Percentiles rank a stretch among this genome's conserved stretches.
Evolutionary conservation across 2,888 invertebrate genomes (phyloP).

Genomic region (Glyphotaelius pellucidus): DNA sequence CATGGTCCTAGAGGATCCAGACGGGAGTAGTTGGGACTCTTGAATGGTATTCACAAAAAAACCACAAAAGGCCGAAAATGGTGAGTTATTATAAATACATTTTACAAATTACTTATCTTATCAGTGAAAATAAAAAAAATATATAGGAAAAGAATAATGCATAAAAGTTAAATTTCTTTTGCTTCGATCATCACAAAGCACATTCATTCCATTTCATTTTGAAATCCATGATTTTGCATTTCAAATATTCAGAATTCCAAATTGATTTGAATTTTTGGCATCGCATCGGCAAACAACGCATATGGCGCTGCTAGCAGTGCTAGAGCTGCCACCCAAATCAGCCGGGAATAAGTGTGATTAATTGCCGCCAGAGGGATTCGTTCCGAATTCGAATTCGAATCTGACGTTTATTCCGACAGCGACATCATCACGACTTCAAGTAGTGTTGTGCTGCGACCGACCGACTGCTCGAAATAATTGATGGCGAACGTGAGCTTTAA

Average conservation of each 20-base stretch:
- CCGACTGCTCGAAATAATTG: not conserved
- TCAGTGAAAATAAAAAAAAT: too few relatives aligned
- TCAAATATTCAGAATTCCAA: constrained; percentile 12
- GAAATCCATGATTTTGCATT: not conserved
- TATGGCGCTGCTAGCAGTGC: not conserved
- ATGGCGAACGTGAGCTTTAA: not conserved
- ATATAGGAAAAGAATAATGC: too few relatives aligned
- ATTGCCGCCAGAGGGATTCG: constrained; percentile 51
- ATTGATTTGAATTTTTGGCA: constrained; percentile 42
- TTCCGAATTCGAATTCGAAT: constrained; percentile 49
- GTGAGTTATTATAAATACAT: too few relatives aligned
- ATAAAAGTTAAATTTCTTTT: too few relatives aligned
- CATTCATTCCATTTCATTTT: not conserved
- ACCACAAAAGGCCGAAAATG: too few relatives aligned
- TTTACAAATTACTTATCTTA: too few relatives aligned
- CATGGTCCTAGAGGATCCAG: too few relatives aligned
- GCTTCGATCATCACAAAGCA: too few relatives aligned
- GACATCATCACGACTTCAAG: constrained; percentile 50
- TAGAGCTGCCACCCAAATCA: constrained; percentile 10
- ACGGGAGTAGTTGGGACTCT: too few relatives aligned
- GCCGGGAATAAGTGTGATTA: constrained; percentile 50
- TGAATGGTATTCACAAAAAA: too few relatives aligned
- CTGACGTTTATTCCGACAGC: constrained; percentile 60
- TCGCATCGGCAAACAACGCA: constrained; percentile 8
- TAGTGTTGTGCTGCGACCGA: constrained; percentile 35